Conservation (phyloP, 1,140 invertebrate species). For the Calliopsis andreniformis region DNA sequence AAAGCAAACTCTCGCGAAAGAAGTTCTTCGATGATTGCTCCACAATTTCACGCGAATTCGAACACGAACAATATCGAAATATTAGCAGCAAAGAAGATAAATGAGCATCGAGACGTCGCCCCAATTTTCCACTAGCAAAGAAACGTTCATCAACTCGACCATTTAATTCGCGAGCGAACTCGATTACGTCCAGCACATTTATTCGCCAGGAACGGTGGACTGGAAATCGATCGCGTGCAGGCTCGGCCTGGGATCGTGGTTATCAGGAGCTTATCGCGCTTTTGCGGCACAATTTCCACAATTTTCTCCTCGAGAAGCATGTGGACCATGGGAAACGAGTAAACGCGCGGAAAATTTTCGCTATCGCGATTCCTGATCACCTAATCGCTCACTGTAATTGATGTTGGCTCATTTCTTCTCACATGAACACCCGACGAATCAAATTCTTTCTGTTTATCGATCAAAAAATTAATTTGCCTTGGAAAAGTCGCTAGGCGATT, state of each 20-base stretch:
- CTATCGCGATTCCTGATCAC: neutral
- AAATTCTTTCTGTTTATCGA: too few relatives aligned
- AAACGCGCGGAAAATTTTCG: neutral
- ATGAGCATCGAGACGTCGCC: neutral
- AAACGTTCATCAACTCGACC: too few relatives aligned
- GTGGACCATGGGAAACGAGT: neutral
- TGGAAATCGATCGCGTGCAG: constrained; percentile 17
- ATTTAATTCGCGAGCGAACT: neutral
- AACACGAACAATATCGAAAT: too few relatives aligned
- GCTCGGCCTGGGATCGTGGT: neutral
- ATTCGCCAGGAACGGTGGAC: neutral
- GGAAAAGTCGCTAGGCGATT: neutral
- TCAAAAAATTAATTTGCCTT: too few relatives aligned
- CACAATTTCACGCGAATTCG: too few relatives aligned
- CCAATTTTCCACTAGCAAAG: neutral
- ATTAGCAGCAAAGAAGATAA: neutral
- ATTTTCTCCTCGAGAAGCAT: neutral
- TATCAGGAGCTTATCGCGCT: constrained; percentile 9
- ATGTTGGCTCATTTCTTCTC: neutral
- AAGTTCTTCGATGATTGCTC: too few relatives aligned
- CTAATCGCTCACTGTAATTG: constrained; percentile 6
- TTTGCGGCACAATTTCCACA: neutral
- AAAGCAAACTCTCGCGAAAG: too few relatives aligned
- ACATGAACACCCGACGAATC: too few relatives aligned
- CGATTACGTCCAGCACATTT: neutral